Evolutionary conservation across 2,888 invertebrate genomes (phyloP).

Genomic region (Eristalis arbustorum): DNA sequence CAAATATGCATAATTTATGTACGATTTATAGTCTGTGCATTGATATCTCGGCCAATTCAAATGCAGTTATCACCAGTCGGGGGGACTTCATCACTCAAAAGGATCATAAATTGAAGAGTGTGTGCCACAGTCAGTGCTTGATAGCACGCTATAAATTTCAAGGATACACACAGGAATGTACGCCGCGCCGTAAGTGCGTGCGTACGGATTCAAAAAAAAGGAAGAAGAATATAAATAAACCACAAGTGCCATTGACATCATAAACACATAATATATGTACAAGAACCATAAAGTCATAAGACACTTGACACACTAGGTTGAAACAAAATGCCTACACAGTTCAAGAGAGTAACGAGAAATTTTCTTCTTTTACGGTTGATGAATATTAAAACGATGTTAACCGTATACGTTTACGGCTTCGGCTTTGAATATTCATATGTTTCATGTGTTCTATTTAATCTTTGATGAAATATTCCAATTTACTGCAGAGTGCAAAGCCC

Average conservation of each 20-base stretch:
- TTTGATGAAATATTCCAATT: constrained; percentile 31
- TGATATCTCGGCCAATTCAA: not conserved
- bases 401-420: constrained; percentile 18
- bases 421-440: constrained; percentile 38
- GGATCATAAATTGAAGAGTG: not conserved
- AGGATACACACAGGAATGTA: not conserved
- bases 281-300: constrained; percentile 34
- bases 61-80: not conserved
- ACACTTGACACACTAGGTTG: constrained; percentile 39
- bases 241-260: constrained; percentile 21
- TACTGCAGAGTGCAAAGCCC: constrained; percentile 12
- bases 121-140: not conserved
- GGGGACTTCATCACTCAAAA: not conserved
- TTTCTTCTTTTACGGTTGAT: constrained; percentile 40
- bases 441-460: constrained; percentile 11
- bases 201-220: not conserved
- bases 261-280: constrained; percentile 30
- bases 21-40: not conserved
- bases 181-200: not conserved
- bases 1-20: not conserved
- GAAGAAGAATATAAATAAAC: not conserved
- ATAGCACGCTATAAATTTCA: not conserved
- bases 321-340: constrained; percentile 42
- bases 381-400: constrained; percentile 42
- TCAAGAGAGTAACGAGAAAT: constrained; percentile 34